Evolutionary conservation across 1,140 invertebrate species (phyloP).

Genomic region (Trichomalopsis sarcophagae): DNA sequence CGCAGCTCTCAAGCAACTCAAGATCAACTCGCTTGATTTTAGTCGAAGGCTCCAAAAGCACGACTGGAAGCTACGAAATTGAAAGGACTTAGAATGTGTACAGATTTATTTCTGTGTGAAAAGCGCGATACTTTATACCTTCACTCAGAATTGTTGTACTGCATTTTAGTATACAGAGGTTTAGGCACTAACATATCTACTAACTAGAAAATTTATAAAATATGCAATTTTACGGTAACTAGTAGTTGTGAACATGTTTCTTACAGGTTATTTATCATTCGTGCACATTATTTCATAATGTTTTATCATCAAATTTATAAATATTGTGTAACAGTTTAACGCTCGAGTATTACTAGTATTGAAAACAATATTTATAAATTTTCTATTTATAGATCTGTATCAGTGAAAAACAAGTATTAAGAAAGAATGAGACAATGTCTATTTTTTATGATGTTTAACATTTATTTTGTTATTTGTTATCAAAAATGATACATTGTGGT

Average conservation of each 20-base stretch:
- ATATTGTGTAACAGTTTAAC: background rate
- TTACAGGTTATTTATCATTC: background rate
- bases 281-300: background rate
- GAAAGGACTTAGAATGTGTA: constrained; percentile 48
- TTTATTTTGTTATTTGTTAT: constrained; percentile 26
- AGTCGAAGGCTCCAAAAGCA: constrained; percentile 52
- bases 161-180: constrained; percentile 32
- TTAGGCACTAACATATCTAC: constrained; percentile 41
- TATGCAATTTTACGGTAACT: background rate
- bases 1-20: constrained; percentile 51
- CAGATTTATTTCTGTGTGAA: constrained; percentile 48
- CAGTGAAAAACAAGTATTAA: constrained; percentile 27
- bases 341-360: background rate
- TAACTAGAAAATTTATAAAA: constrained; percentile 50
- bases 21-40: constrained; percentile 52
- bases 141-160: constrained; percentile 41
- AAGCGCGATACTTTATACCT: constrained; percentile 36
- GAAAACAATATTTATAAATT: constrained; percentile 43
- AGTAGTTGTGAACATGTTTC: background rate
- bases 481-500: constrained; percentile 28
- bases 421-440: constrained; percentile 13
- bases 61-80: constrained; percentile 43
- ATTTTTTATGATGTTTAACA: constrained; percentile 23
- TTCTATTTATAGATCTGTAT: constrained; percentile 46
- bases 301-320: constrained; percentile 10